Evolutionary conservation across 2,797 vertebrate genomes (phyloP), one percentile per base, ranked within the genome.

Genomic region (Leontocebus nigricollis): DNA sequence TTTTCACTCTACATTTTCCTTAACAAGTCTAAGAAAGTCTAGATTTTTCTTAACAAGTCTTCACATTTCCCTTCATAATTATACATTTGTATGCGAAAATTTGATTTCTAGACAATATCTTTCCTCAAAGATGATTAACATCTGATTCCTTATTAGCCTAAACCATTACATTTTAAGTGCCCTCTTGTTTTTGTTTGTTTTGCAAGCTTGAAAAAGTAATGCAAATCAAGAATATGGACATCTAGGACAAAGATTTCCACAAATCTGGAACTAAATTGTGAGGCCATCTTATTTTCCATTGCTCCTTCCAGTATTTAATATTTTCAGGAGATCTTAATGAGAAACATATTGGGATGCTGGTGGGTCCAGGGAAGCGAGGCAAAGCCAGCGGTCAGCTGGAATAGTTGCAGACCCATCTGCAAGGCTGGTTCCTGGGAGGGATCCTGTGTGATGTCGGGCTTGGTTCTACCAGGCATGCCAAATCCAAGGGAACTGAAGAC

Each of bases 271-370:
- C 14, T 77, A n/a, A 80, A 57, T 67, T 73, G 30, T 76, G 41
- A 26, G 17, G 55, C 55, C 50, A 39, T 57, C 14, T 86, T 41
- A 70, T 80, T 97, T 84, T 90, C 55, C 72, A 46, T 26, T 4
- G 11, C 70, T 75, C 7, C 75, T 87, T 95, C 77, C 70, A 83
- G 44, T 72, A 20, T 70, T 88, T 88, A 72, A 57, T 75, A 46
- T 30, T 96, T 93, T 48, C 59, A 67, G 64, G 88, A 59, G 64
- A 27, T 85, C 79, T 83, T 94, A 94, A 90, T 79, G 36, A 81
- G 52, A 83, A 90, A 55, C 76, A 85, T 22, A 13, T 30, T 50
- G 88, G 73, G 44, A 48, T 2, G 4, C 72, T 11, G 3, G 80
- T 73, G 73, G 76, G 19, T 77, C 84, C 90, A 20, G 61, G 61